Evolutionary conservation across 2,113 vertebrate genomes (phyloP).

Genomic region (Ploceus nigricollis): DNA sequence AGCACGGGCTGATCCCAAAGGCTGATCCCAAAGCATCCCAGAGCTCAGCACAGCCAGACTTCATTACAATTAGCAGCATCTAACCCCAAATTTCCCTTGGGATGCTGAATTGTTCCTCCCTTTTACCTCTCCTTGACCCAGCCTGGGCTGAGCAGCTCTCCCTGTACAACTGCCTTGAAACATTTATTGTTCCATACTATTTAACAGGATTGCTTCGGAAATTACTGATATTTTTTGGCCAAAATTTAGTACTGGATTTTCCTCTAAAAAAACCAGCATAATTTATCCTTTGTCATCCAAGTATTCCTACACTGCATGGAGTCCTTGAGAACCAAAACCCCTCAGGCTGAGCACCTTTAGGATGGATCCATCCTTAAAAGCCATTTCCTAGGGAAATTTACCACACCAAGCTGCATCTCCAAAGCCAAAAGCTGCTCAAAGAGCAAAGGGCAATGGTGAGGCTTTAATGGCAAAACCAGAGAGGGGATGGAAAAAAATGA

Average conservation of each 20-base stretch:
- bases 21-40: not conserved
- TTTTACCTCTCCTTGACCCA: not conserved
- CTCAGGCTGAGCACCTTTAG: not conserved
- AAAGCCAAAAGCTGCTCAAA: not conserved
- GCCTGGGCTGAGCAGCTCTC: not conserved
- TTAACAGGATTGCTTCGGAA: not conserved
- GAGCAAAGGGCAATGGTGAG: not conserved
- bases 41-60: not conserved
- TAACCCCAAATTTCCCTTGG: not conserved
- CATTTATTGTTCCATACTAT: not conserved
- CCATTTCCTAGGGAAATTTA: not conserved
- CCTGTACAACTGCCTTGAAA: not conserved
- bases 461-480: constrained; percentile 19
- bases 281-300: constrained; percentile 27
- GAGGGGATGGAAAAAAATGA: not conserved
- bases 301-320: not conserved
- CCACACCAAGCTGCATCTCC: not conserved
- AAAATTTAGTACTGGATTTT: not conserved
- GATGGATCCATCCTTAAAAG: not conserved
- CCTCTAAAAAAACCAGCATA: not conserved
- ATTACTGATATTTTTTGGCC: not conserved
- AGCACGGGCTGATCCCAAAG: not conserved
- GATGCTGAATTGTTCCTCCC: not conserved
- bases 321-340: not conserved
- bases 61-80: not conserved